phyloP scores from a whole-genome alignment of 2,888 invertebrate genomes.

The Taenaris catops region DNA sequence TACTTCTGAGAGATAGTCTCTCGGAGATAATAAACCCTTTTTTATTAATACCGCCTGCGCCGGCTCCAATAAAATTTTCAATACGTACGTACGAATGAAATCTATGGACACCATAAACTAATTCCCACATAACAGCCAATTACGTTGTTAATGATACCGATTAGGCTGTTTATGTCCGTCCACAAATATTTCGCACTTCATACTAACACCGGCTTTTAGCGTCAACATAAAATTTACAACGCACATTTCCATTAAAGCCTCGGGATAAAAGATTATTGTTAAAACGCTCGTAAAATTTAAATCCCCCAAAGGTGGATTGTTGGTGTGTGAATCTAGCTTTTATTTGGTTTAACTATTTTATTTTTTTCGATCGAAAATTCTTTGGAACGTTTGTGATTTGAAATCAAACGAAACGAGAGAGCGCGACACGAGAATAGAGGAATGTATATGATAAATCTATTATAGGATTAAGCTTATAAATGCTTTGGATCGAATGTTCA shows the following conservation, averaged over 20 bases:
- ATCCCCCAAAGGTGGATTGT: constrained; percentile 21
- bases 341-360: background rate
- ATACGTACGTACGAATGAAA: constrained; percentile 7
- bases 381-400: too few species aligned
- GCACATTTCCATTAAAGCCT: constrained; percentile 31
- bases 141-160: constrained; percentile 36
- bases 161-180: constrained; percentile 27
- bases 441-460: too few species aligned
- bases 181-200: constrained; percentile 29
- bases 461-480: too few species aligned
- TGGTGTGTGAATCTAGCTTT: constrained; percentile 19
- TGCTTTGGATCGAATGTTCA: too few species aligned
- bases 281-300: constrained; percentile 28
- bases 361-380: too few species aligned
- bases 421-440: too few species aligned
- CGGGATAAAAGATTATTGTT: constrained; percentile 25
- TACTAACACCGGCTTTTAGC: constrained; percentile 44
- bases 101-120: constrained; percentile 22
- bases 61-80: constrained; percentile 8
- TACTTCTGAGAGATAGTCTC: too few species aligned
- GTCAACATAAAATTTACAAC: constrained; percentile 41
- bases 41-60: too few species aligned
- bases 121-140: constrained; percentile 36
- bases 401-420: too few species aligned
- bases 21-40: too few species aligned